Conservation (phyloP, 2,113 vertebrate genomes). For the Crypturellus undulatus region DNA sequence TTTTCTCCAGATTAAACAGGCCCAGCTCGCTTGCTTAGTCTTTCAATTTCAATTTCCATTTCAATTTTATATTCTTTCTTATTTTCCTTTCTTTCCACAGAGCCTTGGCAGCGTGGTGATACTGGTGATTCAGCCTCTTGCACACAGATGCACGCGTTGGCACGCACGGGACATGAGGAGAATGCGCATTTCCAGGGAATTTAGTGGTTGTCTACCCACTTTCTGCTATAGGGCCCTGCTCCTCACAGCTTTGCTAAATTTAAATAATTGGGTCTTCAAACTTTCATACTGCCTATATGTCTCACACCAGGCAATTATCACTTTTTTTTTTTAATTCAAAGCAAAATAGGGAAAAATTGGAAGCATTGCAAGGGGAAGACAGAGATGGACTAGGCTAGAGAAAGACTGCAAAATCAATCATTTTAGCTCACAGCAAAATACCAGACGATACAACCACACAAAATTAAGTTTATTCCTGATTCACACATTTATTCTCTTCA, state of each 20-base stretch:
- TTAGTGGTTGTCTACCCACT: not conserved
- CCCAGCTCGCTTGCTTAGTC: no score
- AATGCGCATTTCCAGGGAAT: slow-evolving; percentile 48
- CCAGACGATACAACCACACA: not conserved
- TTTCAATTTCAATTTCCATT: no score
- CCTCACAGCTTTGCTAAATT: not conserved
- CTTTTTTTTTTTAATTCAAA: not conserved
- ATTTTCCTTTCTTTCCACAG: not conserved
- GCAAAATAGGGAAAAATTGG: not conserved
- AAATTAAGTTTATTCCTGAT: not conserved
- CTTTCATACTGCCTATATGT: not conserved
- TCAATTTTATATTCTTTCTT: not conserved
- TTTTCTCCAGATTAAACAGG: no score
- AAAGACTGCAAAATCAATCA: not conserved
- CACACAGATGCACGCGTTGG: slow-evolving; percentile 9
- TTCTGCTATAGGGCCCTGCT: not conserved
- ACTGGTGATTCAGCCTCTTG: slow-evolving; percentile 6
- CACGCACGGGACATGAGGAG: not conserved
- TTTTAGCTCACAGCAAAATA: not conserved
- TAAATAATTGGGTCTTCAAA: not conserved
- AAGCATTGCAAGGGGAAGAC: not conserved
- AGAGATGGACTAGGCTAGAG: not conserved
- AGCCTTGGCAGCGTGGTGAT: slow-evolving; percentile 17
- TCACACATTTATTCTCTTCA: not conserved
- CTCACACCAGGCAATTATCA: not conserved